Conservation (phyloP, 2,113 vertebrate species). For the Podilymbus podiceps region DNA sequence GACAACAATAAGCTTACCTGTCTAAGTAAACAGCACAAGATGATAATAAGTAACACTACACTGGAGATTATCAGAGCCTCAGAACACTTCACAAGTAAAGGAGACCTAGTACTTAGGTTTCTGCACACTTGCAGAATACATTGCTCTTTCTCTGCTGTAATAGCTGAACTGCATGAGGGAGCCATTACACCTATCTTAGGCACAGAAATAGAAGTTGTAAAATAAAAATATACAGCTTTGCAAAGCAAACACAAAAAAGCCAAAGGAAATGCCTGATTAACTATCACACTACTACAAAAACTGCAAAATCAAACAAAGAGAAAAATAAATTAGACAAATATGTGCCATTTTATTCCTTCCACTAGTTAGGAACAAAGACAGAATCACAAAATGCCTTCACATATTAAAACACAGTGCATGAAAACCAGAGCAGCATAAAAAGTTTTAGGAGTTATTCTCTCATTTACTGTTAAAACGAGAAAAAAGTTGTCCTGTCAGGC, state of each 20-base stretch:
- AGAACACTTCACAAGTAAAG: not conserved
- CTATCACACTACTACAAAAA: not conserved
- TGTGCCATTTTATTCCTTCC: not conserved
- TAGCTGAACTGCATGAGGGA: not conserved
- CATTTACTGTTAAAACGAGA: not conserved
- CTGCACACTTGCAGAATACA: not conserved
- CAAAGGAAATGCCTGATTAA: not conserved
- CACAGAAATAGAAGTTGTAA: not conserved
- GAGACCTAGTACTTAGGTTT: not conserved
- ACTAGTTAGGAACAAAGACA: not conserved
- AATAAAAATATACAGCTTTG: not conserved
- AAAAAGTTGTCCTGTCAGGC: not conserved
- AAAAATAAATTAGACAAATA: not conserved
- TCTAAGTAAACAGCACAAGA: not conserved
- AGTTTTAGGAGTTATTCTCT: not conserved
- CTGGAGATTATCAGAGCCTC: not conserved
- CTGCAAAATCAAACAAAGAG: not conserved
- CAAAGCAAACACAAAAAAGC: not conserved
- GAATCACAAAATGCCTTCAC: not conserved
- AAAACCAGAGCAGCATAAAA: not conserved
- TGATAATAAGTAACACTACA: not conserved
- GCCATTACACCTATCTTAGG: not conserved
- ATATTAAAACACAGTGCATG: not conserved
- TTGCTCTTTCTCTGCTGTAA: not conserved
- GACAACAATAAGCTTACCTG: not conserved